phyloP scores from a whole-genome alignment of 2,888 invertebrate genomes.

The Noctua pronuba region DNA sequence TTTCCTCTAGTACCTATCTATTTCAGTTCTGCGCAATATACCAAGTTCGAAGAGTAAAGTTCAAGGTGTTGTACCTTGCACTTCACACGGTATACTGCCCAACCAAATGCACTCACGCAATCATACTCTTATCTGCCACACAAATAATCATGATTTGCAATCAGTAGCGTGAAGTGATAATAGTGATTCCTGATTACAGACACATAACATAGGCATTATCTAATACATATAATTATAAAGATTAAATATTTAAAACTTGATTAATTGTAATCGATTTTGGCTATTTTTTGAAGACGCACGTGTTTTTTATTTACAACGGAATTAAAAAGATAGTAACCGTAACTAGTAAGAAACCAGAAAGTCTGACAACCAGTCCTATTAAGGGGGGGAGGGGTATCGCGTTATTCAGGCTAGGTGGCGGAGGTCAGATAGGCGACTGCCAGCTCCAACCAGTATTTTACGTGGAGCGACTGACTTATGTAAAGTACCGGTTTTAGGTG shows the following conservation, averaged over 20 bases:
- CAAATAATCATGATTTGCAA: background rate
- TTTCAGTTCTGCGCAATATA: background rate
- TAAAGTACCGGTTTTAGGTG: background rate
- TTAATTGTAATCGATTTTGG: slow-evolving; percentile 2
- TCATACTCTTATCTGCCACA: background rate
- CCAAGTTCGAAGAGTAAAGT: background rate
- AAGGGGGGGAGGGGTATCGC: too few species aligned
- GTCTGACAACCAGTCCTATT: background rate
- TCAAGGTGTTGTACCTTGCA: background rate
- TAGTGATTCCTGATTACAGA: background rate
- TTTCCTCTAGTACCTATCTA: background rate
- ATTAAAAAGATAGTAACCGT: background rate
- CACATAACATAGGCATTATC: background rate
- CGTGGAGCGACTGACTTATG: background rate
- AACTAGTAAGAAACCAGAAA: background rate
- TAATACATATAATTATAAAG: too few species aligned
- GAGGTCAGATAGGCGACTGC: background rate
- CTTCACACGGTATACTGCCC: background rate
- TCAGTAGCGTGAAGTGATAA: slow-evolving; percentile 16
- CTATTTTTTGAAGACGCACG: background rate
- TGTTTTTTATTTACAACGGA: background rate
- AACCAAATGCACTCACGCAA: background rate
- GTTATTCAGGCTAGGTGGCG: background rate
- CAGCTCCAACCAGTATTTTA: background rate
- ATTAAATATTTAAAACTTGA: background rate